Conservation (phyloP, 2,113 vertebrate species). For the Neogale vison region DNA sequence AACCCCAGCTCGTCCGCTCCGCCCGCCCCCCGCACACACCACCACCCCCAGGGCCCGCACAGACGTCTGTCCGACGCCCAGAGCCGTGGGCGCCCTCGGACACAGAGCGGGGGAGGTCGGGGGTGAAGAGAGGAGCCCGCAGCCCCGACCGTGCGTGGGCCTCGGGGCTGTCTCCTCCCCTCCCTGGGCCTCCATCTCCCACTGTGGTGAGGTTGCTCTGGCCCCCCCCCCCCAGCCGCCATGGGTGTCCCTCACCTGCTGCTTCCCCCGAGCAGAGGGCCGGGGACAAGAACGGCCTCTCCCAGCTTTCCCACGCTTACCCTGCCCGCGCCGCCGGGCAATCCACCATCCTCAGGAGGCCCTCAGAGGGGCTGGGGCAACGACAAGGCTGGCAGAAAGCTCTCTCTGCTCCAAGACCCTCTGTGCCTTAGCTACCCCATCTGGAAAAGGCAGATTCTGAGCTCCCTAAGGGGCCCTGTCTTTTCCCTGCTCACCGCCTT, state of each 20-base stretch:
- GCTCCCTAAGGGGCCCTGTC: background rate
- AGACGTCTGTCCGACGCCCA: background rate
- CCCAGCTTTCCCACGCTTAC: too few relatives aligned
- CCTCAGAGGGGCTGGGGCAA: background rate
- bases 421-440: background rate
- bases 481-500: background rate
- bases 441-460: background rate
- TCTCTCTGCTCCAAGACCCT: background rate
- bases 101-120: too few relatives aligned
- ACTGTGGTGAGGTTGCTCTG: background rate
- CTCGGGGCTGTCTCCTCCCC: background rate
- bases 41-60: background rate
- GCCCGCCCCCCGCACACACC: background rate
- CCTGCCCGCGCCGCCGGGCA: background rate
- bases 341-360: accelerated
- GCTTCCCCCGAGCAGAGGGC: background rate
- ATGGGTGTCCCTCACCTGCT: accelerated
- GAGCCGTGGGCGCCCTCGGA: accelerated
- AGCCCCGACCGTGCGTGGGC: background rate
- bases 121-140: background rate
- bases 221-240: background rate
- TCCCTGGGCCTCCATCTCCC: background rate
- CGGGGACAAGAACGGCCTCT: background rate
- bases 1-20: background rate
- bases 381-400: background rate